A percentile compares a stretch with the other conserved stretches of the same genome.
Evolutionary conservation across 53 echinoderm and acorn worm genomes (phyloP).

Genomic region (Holothuria scabra): DNA sequence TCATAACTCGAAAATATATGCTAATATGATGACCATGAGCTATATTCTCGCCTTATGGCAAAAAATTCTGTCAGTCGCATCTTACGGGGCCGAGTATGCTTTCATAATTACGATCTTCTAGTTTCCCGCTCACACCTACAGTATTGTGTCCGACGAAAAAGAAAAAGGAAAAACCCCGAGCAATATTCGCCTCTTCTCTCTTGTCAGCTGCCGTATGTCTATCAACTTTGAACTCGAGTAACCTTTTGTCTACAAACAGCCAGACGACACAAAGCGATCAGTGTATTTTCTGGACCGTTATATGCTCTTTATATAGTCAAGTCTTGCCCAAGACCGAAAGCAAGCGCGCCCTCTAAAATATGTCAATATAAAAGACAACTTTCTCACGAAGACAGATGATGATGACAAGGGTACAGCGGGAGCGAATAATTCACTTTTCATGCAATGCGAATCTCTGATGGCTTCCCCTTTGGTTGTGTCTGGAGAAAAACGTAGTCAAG

Average conservation of each 20-base stretch:
- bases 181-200: slow-evolving; percentile 7
- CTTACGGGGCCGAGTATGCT: background rate
- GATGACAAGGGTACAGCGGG: slow-evolving; percentile 44
- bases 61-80: background rate
- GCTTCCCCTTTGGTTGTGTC: slow-evolving; percentile 43
- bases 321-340: background rate
- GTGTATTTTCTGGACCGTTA: no score
- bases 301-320: no score
- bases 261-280: slow-evolving; percentile 33
- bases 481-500: slow-evolving; percentile 46
- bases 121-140: slow-evolving; percentile 18
- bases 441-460: slow-evolving; percentile 46
- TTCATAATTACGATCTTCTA: slow-evolving; percentile 34
- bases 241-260: background rate
- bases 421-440: slow-evolving; percentile 46
- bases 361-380: slow-evolving; percentile 46
- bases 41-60: slow-evolving; percentile 39
- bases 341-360: slow-evolving; percentile 28
- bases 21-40: slow-evolving; percentile 45
- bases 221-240: slow-evolving; percentile 32
- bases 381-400: slow-evolving; percentile 39
- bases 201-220: slow-evolving; percentile 34
- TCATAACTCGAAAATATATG: no score
- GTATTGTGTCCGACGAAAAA: slow-evolving; percentile 18
- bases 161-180: slow-evolving; percentile 6